These are phyloP conservation scores for Poeciliopsis turrubarensis DNA, from an alignment of 2,113 vertebrate genomes.

Conservation along the genomic window DNA sequence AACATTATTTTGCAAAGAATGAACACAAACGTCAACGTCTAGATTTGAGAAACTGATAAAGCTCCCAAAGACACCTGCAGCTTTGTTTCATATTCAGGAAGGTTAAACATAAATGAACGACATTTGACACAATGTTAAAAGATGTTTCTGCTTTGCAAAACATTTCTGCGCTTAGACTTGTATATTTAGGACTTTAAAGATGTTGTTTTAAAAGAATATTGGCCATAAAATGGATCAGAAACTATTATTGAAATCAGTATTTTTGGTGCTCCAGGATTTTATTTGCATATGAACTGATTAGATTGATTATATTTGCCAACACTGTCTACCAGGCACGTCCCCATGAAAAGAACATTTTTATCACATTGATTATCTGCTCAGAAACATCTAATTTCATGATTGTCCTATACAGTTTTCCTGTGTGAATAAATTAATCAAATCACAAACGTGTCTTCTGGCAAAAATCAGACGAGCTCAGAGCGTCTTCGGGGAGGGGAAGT, in stretches of 20 bases:
- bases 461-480: slow-evolving; percentile 24
- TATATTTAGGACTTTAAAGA: not conserved
- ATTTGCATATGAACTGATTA: slow-evolving; percentile 6
- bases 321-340: slow-evolving; percentile 17
- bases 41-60: too few relatives aligned
- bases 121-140: not conserved
- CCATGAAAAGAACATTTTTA: slow-evolving; percentile 45
- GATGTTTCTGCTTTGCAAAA: not conserved
- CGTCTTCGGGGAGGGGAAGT: slow-evolving; percentile 47
- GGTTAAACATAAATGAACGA: too few relatives aligned
- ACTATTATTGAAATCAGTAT: not conserved
- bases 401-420: slow-evolving; percentile 36
- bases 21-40: too few relatives aligned
- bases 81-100: too few relatives aligned
- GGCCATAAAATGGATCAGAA: not conserved
- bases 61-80: too few relatives aligned
- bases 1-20: too few relatives aligned
- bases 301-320: slow-evolving; percentile 8
- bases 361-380: slow-evolving; percentile 37
- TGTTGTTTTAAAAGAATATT: not conserved
- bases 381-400: slow-evolving; percentile 16
- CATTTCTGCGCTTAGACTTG: not conserved
- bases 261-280: not conserved
- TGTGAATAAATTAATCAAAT: slow-evolving; percentile 59
- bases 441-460: slow-evolving; percentile 21